These are phyloP conservation scores for Oxyura jamaicensis DNA, from an alignment of 2,113 vertebrate genomes.

Conservation along the genomic window DNA sequence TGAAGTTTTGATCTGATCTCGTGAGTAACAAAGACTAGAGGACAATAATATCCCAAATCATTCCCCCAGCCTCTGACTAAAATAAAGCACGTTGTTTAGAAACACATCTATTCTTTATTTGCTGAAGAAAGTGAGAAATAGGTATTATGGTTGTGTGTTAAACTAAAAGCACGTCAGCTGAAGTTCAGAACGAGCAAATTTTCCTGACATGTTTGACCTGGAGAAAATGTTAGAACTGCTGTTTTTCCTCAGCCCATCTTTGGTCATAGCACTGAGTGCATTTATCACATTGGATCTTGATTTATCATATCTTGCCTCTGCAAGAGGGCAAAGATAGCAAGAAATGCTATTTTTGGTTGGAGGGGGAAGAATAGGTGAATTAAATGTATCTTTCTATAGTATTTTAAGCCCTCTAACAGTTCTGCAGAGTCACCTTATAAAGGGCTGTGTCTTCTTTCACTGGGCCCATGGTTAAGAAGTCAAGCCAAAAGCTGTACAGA, in stretches of 20 bases:
- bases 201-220: not conserved
- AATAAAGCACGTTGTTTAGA: not conserved
- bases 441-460: not conserved
- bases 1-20: not conserved
- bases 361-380: not conserved
- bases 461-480: not conserved
- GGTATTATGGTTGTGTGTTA: fast-evolving
- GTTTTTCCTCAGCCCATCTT: not conserved
- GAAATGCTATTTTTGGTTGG: not conserved
- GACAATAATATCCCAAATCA: not conserved
- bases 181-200: not conserved
- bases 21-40: not conserved
- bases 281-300: not conserved
- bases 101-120: not conserved
- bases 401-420: not conserved
- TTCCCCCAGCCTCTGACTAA: not conserved
- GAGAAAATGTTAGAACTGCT: not conserved
- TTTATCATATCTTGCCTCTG: not conserved
- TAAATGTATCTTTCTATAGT: not conserved
- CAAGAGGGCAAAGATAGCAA: not conserved
- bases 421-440: not conserved
- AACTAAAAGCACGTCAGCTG: fast-evolving
- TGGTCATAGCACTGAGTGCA: not conserved
- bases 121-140: not conserved
- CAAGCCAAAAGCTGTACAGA: not conserved